Percentiles rank a stretch among this genome's conserved stretches.
These are phyloP conservation scores for Paradisaea rubra DNA, from an alignment of 2,113 vertebrate genomes.

Conservation along the genomic window DNA sequence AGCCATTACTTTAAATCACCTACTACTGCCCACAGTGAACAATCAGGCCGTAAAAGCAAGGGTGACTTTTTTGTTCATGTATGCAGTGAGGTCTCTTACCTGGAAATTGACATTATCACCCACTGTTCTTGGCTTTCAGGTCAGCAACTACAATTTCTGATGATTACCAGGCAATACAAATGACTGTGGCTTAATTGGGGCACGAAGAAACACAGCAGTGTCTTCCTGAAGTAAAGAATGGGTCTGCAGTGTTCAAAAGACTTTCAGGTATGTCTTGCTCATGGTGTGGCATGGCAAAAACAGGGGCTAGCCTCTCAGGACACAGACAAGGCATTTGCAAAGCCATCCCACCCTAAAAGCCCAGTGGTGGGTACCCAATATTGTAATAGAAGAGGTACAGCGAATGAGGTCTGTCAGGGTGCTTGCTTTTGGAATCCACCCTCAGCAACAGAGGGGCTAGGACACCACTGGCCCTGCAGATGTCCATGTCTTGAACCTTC, in stretches of 20 bases:
- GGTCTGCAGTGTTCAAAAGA: neutral
- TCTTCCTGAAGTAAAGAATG: neutral
- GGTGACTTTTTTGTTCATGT: neutral
- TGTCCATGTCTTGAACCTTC: fast-evolving
- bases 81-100: neutral
- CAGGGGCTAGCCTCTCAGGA: neutral
- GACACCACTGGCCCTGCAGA: neutral
- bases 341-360: neutral
- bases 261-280: neutral
- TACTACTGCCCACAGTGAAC: neutral
- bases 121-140: neutral
- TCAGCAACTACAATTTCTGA: neutral
- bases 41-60: neutral
- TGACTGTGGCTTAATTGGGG: neutral
- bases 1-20: constrained; percentile 1
- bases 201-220: neutral
- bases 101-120: neutral
- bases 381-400: neutral
- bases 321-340: neutral
- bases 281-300: neutral
- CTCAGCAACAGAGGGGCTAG: neutral
- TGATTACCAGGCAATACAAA: neutral
- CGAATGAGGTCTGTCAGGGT: neutral
- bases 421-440: neutral
- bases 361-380: neutral